Percentiles rank a stretch among this genome's conserved stretches.
phyloP scores from a whole-genome alignment of 2,113 vertebrate genomes.

The Psophia crepitans region DNA sequence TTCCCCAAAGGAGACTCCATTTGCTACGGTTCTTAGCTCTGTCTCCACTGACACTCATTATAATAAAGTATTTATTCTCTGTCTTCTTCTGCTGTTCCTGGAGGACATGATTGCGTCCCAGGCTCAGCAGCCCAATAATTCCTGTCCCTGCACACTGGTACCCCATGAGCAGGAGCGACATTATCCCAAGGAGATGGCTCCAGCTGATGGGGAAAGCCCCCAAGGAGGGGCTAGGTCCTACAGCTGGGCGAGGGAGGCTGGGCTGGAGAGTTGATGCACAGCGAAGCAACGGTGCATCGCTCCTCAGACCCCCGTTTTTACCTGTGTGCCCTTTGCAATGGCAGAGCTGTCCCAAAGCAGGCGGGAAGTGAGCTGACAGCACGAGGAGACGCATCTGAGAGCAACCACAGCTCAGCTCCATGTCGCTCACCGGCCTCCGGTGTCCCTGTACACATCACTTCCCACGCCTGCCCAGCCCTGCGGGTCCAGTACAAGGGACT shows the following conservation, averaged over 20 bases:
- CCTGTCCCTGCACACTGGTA: not conserved
- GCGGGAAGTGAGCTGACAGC: not conserved
- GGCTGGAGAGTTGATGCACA: not conserved
- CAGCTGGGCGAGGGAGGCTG: not conserved
- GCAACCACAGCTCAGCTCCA: fast-evolving
- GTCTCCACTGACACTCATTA: not conserved
- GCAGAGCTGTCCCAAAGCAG: not conserved
- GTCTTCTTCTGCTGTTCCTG: not conserved
- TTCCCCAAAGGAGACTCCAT: not conserved
- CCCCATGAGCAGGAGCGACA: fast-evolving
- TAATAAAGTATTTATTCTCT: not conserved
- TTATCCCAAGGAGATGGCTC: not conserved
- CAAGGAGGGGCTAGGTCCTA: not conserved
- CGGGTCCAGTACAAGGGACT: not conserved
- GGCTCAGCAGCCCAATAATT: not conserved
- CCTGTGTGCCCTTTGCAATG: not conserved
- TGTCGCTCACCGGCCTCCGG: not conserved
- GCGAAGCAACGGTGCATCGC: fast-evolving
- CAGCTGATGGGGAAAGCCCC: fast-evolving
- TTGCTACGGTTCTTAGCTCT: not conserved
- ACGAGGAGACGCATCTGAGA: fast-evolving
- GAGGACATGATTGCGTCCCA: not conserved
- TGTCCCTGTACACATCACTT: not conserved
- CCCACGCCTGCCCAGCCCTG: fast-evolving
- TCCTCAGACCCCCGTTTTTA: not conserved